Evolutionary conservation across 2,888 invertebrate genomes (phyloP).

Genomic region (Xestoiulus laeticollis): DNA sequence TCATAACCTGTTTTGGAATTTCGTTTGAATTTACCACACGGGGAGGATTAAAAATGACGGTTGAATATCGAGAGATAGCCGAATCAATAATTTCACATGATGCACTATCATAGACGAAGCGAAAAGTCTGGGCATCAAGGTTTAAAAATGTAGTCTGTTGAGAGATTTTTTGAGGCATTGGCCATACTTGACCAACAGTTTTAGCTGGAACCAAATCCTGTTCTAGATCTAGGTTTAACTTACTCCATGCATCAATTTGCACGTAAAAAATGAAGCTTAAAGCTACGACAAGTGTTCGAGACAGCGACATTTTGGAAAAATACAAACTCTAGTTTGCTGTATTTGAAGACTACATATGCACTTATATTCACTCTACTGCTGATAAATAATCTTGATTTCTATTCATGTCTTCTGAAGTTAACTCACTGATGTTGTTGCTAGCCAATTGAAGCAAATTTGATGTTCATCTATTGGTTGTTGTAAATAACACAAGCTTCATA

Average conservation of each 20-base stretch:
- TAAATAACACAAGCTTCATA: background rate
- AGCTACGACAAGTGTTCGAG: background rate
- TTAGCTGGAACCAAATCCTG: background rate
- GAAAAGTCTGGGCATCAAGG: constrained; percentile 62
- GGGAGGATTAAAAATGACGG: constrained; percentile 63
- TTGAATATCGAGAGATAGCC: constrained; percentile 69
- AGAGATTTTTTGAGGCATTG: constrained; percentile 68
- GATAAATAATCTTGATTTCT: background rate
- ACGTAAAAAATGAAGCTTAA: background rate
- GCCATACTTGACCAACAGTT: constrained; percentile 73
- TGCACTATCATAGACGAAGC: constrained; percentile 62
- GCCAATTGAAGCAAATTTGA: background rate
- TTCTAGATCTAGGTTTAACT: background rate
- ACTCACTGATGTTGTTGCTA: background rate
- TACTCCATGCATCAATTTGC: background rate
- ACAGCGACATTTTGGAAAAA: background rate
- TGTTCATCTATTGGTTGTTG: background rate
- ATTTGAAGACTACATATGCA: constrained; percentile 58
- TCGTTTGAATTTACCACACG: background rate
- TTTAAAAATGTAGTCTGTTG: background rate
- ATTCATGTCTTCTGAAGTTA: too few relatives aligned
- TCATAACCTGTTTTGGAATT: background rate
- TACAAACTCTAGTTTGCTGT: background rate
- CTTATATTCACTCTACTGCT: background rate
- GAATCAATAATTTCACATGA: constrained; percentile 70